These are phyloP conservation scores for Gnathonemus echidnorhynchus DNA, from an alignment of 2,113 vertebrate species.

Conservation along the genomic window DNA sequence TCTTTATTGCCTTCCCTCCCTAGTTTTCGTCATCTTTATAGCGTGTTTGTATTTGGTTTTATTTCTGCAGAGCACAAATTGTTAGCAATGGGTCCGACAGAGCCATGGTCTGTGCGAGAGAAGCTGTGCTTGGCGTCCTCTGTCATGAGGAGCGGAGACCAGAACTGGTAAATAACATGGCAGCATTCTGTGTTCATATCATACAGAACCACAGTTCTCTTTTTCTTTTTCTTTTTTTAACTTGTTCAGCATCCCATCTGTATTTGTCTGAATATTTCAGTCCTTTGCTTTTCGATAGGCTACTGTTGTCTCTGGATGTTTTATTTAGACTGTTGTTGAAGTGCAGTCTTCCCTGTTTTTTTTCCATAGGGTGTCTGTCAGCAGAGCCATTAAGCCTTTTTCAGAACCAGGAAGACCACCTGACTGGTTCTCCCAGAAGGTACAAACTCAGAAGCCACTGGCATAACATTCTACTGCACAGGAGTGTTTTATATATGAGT, in stretches of 20 bases:
- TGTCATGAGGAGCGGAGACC: constrained; percentile 96
- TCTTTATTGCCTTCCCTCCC: not conserved
- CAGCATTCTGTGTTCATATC: not conserved
- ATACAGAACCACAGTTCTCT: not conserved
- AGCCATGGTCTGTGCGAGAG: constrained; percentile 94
- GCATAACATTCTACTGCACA: not conserved
- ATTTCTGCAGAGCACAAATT: constrained; percentile 82
- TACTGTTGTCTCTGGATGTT: not conserved
- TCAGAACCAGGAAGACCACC: constrained; percentile 90
- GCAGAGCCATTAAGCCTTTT: constrained; percentile 96
- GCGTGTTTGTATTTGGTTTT: not conserved
- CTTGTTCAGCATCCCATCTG: not conserved
- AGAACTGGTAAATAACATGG: constrained; percentile 79
- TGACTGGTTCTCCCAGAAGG: constrained; percentile 99
- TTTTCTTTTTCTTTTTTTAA: not conserved
- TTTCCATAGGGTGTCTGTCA: constrained; percentile 85
- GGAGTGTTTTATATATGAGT: not conserved
- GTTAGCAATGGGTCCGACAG: constrained; percentile 82
- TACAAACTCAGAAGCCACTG: constrained; percentile 38
- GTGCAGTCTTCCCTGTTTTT: not conserved
- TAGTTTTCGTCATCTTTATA: not conserved
- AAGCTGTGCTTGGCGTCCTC: constrained; percentile 95
- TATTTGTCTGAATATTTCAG: not conserved
- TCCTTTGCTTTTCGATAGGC: not conserved
- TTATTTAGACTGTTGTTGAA: not conserved